phyloP scores from a whole-genome alignment of 2,113 vertebrate species.

The Sprattus sprattus region DNA sequence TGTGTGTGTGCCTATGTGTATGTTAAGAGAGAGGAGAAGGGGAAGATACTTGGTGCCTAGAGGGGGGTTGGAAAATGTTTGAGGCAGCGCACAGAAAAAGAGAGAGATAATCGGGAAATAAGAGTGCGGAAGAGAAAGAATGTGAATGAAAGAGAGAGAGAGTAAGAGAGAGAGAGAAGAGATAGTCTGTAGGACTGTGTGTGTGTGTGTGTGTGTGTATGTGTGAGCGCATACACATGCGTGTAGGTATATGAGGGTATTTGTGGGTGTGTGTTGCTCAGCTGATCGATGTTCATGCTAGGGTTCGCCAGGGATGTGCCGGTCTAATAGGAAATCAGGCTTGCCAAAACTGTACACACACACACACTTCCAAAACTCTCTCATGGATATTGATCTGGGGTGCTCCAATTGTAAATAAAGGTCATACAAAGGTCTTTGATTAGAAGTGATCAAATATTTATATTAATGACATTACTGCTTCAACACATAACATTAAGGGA shows the following conservation, averaged over 20 bases:
- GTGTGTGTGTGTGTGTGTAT: not conserved
- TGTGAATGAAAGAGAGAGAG: not conserved
- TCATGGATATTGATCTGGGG: not conserved
- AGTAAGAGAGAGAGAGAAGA: not conserved
- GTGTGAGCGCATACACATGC: not conserved
- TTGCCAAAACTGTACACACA: slow-evolving; percentile 9
- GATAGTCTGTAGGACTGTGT: not conserved
- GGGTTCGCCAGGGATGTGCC: not conserved
- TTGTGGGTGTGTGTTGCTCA: not conserved
- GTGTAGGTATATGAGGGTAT: not conserved
- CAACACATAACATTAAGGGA: not conserved
- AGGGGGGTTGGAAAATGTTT: not conserved
- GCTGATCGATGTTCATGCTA: not conserved
- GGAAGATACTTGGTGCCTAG: not conserved
- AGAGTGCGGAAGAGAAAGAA: not conserved
- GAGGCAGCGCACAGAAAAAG: not conserved
- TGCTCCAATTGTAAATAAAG: not conserved
- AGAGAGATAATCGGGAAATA: not conserved
- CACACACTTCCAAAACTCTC: not conserved
- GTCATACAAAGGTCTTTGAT: not conserved
- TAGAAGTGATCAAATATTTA: not conserved
- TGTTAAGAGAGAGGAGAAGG: not conserved
- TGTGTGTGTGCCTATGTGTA: not conserved
- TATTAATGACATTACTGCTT: not conserved
- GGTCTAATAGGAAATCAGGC: not conserved